Conservation (phyloP, 2,113 vertebrate species). For the Sander vitreus region DNA sequence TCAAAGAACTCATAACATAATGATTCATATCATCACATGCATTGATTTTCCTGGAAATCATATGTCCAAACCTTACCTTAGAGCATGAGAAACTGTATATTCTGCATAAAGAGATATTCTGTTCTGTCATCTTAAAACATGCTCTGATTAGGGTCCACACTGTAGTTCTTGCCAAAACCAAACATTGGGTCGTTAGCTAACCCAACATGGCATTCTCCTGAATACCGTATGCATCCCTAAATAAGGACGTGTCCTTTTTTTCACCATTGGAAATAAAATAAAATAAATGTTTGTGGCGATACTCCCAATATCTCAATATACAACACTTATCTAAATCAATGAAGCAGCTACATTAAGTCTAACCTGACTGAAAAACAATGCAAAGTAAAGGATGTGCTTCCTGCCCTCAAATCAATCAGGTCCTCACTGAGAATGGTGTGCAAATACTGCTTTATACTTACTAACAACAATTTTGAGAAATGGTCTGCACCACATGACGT, state of each 20-base stretch:
- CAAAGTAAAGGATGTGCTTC: background rate
- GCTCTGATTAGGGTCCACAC: background rate
- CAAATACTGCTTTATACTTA: constrained; percentile 1
- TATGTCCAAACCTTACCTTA: background rate
- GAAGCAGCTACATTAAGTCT: background rate
- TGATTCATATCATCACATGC: too few relatives aligned
- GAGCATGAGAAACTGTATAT: too few relatives aligned
- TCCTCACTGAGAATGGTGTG: background rate
- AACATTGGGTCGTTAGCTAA: too few relatives aligned
- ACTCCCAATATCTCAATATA: background rate
- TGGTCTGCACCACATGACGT: background rate
- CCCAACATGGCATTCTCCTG: too few relatives aligned
- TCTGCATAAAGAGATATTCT: background rate
- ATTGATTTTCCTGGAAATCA: background rate
- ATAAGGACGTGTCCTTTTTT: background rate
- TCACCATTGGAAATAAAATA: background rate
- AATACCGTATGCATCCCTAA: too few relatives aligned
- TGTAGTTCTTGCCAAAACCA: too few relatives aligned
- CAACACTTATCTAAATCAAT: background rate
- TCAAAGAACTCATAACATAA: background rate
- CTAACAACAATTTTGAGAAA: background rate
- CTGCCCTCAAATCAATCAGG: background rate
- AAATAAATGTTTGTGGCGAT: background rate
- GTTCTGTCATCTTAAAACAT: background rate
- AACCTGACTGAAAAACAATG: background rate